Evolutionary conservation across 1,140 invertebrate species (phyloP), one percentile per base, ranked within the genome.

Genomic region (Bilobella aurantiaca): DNA sequence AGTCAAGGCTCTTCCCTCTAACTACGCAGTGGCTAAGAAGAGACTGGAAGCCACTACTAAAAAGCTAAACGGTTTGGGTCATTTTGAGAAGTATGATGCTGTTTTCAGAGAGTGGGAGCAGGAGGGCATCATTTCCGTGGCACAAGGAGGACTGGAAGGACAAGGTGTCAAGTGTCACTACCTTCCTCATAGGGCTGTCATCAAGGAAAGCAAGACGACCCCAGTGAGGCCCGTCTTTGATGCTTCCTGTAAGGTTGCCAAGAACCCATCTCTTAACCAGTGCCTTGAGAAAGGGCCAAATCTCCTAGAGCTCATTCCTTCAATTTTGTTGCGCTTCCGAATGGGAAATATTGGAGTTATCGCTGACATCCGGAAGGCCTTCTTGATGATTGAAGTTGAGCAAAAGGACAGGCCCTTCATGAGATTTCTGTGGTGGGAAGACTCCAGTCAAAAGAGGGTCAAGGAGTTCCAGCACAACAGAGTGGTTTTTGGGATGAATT

Each of bases 121-220:
- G 1, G 64, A 75, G 28, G 73, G 70, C 68, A 47, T 78, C 67
- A 73, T 75, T 12, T 47, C 46, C 29, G 49, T 25, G 14, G 49
- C 14, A 56, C 25, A 58, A 58, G 42, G 66, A 14, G 2, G 37
- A 32, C 0, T 29, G 63, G 25, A 21, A 1, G 2, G 34, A 58
- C 0, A 30, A 63, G 3, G 0, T 1, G 3, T 23, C n/a, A 0
- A 67, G 63, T 18, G 5, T 42, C 65, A 67, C 28, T 67, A 63
- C 47, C 34, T 63, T 1, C 65, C 60, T 12, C 65, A 67, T 23
- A n/a, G 65, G 0, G 53, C 31, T n/a, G 65, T 67, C 0, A 14
- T 63, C 0, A 66, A 66, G n/a, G 25, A 63, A 32, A 80, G 31
- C 85, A 63, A 69, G 74, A 72, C 73, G 5, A 76, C 74, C 21